Conservation (phyloP, 2,113 vertebrate genomes). For the Pipra filicauda region DNA sequence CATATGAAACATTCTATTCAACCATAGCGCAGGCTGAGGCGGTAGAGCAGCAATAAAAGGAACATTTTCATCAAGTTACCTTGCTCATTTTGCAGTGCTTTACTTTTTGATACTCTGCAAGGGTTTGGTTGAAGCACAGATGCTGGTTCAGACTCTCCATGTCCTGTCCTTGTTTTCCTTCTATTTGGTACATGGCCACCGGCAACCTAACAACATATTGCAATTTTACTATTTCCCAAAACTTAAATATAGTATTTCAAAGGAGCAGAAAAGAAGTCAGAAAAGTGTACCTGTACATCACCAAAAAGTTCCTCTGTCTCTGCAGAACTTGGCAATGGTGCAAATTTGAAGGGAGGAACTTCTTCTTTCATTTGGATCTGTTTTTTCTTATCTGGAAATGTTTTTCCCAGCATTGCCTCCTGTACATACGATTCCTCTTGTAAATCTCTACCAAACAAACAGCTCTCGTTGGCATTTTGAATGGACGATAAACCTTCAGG, state of each 20-base stretch:
- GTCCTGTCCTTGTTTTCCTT: conserved; percentile 67
- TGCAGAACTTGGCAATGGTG: conserved; percentile 15
- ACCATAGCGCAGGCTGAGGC: neutral
- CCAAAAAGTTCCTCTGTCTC: conserved; percentile 66
- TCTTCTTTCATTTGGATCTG: conserved; percentile 68
- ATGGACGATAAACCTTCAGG: conserved; percentile 44
- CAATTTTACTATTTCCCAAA: conserved; percentile 48
- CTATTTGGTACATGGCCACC: conserved; percentile 67
- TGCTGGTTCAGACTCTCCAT: conserved; percentile 75
- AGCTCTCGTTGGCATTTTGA: conserved; percentile 37
- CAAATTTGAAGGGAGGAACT: conserved; percentile 63
- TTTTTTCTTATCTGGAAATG: conserved; percentile 54
- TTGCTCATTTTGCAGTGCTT: conserved; percentile 63
- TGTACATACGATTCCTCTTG: conserved; percentile 52
- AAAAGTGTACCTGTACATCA: conserved; percentile 67
- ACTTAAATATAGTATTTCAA: neutral
- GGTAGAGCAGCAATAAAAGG: neutral
- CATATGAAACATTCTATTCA: neutral
- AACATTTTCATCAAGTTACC: conserved; percentile 58
- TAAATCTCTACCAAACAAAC: conserved; percentile 36
- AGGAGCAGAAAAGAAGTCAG: neutral
- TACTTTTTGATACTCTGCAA: conserved; percentile 71
- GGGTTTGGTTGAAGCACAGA: conserved; percentile 85
- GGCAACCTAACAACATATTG: conserved; percentile 67
- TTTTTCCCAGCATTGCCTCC: conserved; percentile 39